phyloP scores from a whole-genome alignment of 2,113 vertebrate genomes.

The Ptilorrhoa leucosticta region DNA sequence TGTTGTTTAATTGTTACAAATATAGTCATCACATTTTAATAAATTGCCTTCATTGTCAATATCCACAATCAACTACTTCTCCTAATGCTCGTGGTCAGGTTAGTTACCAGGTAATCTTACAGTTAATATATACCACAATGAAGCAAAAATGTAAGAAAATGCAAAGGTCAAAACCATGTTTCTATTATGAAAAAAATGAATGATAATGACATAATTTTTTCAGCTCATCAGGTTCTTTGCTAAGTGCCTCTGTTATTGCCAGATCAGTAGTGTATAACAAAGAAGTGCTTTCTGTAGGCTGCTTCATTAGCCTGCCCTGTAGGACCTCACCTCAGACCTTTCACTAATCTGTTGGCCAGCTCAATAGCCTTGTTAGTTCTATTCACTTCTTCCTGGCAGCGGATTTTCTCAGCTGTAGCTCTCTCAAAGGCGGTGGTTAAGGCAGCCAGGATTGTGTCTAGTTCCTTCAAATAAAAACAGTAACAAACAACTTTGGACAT shows the following conservation, averaged over 20 bases:
- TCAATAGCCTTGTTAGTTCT: conserved; percentile 93
- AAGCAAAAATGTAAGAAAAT: conserved; percentile 78
- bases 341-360: conserved; percentile 93
- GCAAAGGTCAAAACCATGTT: conserved; percentile 84
- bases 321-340: conserved; percentile 91
- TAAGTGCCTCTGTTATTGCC: conserved; percentile 83
- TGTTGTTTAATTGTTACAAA: conserved; percentile 71
- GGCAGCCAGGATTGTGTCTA: conserved; percentile 85
- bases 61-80: conserved; percentile 4
- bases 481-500: conserved; percentile 68
- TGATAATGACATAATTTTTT: conserved; percentile 87
- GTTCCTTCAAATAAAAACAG: conserved; percentile 82
- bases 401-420: conserved; percentile 88
- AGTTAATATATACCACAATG: conserved; percentile 64
- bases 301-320: conserved; percentile 83
- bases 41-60: conserved; percentile 65
- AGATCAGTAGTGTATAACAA: conserved; percentile 84
- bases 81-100: conserved; percentile 1
- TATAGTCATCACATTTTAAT: conserved; percentile 51
- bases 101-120: conserved; percentile 75
- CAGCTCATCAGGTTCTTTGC: conserved; percentile 86
- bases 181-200: conserved; percentile 82
- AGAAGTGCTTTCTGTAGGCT: conserved; percentile 78
- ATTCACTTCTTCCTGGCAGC: conserved; percentile 92
- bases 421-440: conserved; percentile 83